Percentiles rank a stretch among this genome's conserved stretches.
These are phyloP conservation scores for Thumatha senex DNA, from an alignment of 2,888 invertebrate genomes.

Conservation along the genomic window DNA sequence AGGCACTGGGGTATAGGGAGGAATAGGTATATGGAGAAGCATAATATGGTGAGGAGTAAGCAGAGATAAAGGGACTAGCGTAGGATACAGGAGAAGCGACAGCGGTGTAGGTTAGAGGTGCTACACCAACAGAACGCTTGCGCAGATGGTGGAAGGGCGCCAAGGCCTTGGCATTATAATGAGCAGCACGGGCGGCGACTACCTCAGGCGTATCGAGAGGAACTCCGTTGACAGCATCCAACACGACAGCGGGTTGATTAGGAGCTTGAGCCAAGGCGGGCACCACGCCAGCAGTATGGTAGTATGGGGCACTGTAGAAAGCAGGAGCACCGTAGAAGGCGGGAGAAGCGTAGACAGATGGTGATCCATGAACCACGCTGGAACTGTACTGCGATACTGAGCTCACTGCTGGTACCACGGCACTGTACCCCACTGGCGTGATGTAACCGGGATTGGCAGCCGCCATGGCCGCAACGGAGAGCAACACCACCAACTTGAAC, in stretches of 20 bases:
- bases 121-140: conserved; percentile 61
- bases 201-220: conserved; percentile 79
- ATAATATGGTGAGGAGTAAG: conserved; percentile 46
- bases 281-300: conserved; percentile 31
- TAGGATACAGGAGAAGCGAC: conserved; percentile 51
- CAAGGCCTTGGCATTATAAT: conserved; percentile 74
- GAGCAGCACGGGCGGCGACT: conserved; percentile 73
- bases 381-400: conserved; percentile 59
- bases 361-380: conserved; percentile 56
- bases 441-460: conserved; percentile 76
- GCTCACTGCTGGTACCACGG: conserved; percentile 48
- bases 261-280: conserved; percentile 57
- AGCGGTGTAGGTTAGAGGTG: conserved; percentile 53
- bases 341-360: conserved; percentile 47
- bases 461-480: conserved; percentile 83
- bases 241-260: conserved; percentile 70
- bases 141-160: conserved; percentile 65
- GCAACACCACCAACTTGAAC: conserved; percentile 84
- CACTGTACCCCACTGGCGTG: conserved; percentile 57
- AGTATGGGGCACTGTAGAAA: conserved; percentile 45
- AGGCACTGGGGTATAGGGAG: conserved; percentile 46
- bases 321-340: conserved; percentile 40
- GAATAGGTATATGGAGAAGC: conserved; percentile 39
- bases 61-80: conserved; percentile 38
- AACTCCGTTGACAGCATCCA: conserved; percentile 71